Evolutionary conservation across 2,113 vertebrate species (phyloP).

Genomic region (Ovibos moschatus): DNA sequence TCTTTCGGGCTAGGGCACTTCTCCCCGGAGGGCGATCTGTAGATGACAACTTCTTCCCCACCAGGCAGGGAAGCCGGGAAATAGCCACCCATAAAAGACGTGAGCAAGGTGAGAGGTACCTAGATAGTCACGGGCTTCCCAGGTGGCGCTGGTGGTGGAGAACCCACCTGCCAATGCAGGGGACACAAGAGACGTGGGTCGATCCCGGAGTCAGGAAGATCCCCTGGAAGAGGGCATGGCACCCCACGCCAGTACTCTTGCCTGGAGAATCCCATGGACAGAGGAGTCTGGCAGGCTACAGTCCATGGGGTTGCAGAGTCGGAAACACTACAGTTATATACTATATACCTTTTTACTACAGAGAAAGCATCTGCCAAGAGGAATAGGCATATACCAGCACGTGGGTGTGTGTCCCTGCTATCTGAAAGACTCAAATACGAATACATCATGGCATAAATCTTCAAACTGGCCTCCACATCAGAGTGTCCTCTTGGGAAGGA

Average conservation of each 20-base stretch:
- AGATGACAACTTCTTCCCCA: not conserved
- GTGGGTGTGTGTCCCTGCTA: not conserved
- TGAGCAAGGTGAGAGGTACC: not conserved
- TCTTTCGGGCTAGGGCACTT: not conserved
- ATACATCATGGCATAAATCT: not conserved
- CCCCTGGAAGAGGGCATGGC: not conserved
- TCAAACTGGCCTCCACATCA: not conserved
- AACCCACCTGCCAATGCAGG: not conserved
- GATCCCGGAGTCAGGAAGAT: rapidly evolving
- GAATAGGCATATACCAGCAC: not conserved
- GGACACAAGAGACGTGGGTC: not conserved
- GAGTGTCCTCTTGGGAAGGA: not conserved
- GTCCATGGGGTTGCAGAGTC: not conserved
- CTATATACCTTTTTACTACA: too few relatives aligned
- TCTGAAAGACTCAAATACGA: not conserved
- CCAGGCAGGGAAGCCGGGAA: not conserved
- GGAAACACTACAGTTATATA: not conserved
- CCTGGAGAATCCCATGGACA: not conserved
- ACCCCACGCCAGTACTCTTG: not conserved
- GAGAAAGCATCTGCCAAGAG: not conserved
- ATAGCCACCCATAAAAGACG: rapidly evolving
- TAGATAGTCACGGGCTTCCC: not conserved
- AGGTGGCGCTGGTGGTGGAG: not conserved
- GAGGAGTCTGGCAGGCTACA: not conserved
- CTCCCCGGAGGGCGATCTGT: not conserved